Conservation (phyloP, 2,888 invertebrate genomes). For the Shargacucullia verbasci region DNA sequence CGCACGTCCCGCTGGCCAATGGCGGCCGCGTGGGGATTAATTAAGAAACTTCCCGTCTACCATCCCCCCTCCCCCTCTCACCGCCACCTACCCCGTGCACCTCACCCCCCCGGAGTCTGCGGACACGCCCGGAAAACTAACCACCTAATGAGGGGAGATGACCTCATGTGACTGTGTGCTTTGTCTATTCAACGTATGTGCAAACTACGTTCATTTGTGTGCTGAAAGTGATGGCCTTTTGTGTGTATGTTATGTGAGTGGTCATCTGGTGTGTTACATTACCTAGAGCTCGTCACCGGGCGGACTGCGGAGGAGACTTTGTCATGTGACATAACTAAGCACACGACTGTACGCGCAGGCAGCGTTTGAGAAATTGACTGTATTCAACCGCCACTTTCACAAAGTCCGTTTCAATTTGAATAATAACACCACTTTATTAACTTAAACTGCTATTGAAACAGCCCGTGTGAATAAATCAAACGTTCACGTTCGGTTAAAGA, state of each 20-base stretch:
- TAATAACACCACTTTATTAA: constrained; percentile 37
- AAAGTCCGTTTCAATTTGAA: constrained; percentile 44
- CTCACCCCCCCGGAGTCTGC: constrained; percentile 83
- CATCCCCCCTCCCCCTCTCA: constrained; percentile 65
- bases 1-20: constrained; percentile 82
- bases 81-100: constrained; percentile 64
- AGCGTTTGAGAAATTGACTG: constrained; percentile 58
- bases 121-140: constrained; percentile 89
- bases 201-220: constrained; percentile 81
- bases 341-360: constrained; percentile 50
- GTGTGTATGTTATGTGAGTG: constrained; percentile 79
- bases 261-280: constrained; percentile 66
- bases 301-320: constrained; percentile 43
- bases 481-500: too few relatives aligned
- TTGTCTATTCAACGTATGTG: constrained; percentile 81
- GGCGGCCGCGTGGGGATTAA: constrained; percentile 88
- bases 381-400: constrained; percentile 51
- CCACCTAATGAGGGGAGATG: constrained; percentile 89
- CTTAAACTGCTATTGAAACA: constrained; percentile 27
- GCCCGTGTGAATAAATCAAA: constrained; percentile 13
- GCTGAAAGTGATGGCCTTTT: constrained; percentile 78
- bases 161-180: constrained; percentile 87
- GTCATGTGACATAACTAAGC: constrained; percentile 53
- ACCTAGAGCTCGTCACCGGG: constrained; percentile 59
- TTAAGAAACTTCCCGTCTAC: constrained; percentile 87